phyloP scores from a whole-genome alignment of 2,797 vertebrate genomes.

The Lindbergichthys nudifrons region DNA sequence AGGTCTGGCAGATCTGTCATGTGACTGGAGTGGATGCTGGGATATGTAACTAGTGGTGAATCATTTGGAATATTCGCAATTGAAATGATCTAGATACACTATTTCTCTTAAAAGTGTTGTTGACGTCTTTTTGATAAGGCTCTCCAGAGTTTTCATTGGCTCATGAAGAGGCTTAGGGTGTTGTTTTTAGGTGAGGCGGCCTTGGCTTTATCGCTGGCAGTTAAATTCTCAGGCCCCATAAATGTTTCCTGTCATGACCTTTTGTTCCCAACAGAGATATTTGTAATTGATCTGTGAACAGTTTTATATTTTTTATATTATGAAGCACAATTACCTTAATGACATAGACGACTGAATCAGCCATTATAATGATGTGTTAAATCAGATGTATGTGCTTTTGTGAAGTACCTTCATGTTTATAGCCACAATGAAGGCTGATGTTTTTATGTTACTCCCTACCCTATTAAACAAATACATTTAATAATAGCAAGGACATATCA shows the following conservation, averaged over 20 bases:
- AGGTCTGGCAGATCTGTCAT: neutral
- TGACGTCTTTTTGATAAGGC: conserved; percentile 28
- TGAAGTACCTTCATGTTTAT: too few relatives aligned
- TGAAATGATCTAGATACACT: neutral
- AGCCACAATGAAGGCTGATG: neutral
- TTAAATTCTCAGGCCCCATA: conserved; percentile 47
- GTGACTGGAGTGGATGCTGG: neutral
- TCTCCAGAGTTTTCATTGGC: conserved; percentile 44
- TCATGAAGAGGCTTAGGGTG: conserved; percentile 54
- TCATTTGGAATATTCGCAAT: conserved; percentile 9
- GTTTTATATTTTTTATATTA: conserved; percentile 10
- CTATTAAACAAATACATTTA: neutral
- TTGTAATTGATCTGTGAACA: conserved; percentile 4
- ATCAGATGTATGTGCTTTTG: neutral
- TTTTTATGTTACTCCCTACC: neutral
- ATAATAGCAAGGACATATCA: neutral
- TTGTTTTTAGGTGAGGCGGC: conserved; percentile 30
- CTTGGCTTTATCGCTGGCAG: conserved; percentile 47
- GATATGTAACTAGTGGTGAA: conserved; percentile 4
- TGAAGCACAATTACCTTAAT: neutral
- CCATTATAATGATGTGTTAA: neutral
- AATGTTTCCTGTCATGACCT: conserved; percentile 36
- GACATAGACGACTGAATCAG: neutral
- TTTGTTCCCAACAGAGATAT: conserved; percentile 26
- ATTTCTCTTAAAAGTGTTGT: conserved; percentile 31